Evolutionary conservation across 2,888 invertebrate species (phyloP).

Genomic region (Herminia tarsipennalis): DNA sequence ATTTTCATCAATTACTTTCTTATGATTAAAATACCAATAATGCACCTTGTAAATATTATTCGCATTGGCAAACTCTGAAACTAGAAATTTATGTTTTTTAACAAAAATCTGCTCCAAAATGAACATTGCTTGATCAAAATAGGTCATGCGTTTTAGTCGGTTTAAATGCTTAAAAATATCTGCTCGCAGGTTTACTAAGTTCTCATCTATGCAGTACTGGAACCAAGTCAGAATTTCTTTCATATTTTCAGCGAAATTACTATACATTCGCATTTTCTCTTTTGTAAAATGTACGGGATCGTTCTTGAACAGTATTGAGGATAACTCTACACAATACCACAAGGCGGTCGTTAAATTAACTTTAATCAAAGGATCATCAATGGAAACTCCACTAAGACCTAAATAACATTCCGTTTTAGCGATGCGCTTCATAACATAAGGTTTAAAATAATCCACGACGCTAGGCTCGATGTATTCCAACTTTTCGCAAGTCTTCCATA

Average conservation of each 20-base stretch:
- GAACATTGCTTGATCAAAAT: not conserved
- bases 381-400: not conserved
- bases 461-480: slow-evolving; percentile 4
- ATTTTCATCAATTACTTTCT: not conserved
- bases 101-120: slow-evolving; percentile 1
- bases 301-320: slow-evolving; percentile 2
- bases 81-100: slow-evolving; percentile 1
- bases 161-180: slow-evolving; percentile 3
- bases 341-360: slow-evolving; percentile 3
- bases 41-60: slow-evolving; percentile 3
- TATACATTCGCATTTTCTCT: slow-evolving; percentile 5
- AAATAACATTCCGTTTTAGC: slow-evolving; percentile 3
- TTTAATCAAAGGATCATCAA: slow-evolving; percentile 4
- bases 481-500: slow-evolving; percentile 6
- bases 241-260: slow-evolving; percentile 1
- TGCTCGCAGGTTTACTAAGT: not conserved
- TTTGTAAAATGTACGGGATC: slow-evolving; percentile 1
- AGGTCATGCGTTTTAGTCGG: not conserved
- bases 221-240: slow-evolving; percentile 4
- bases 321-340: slow-evolving; percentile 8
- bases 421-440: slow-evolving; percentile 5
- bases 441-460: slow-evolving; percentile 5
- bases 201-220: not conserved
- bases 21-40: slow-evolving; percentile 3
- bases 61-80: slow-evolving; percentile 1